Evolutionary conservation across 2,888 invertebrate genomes (phyloP).

Genomic region (Tachina lurida): DNA sequence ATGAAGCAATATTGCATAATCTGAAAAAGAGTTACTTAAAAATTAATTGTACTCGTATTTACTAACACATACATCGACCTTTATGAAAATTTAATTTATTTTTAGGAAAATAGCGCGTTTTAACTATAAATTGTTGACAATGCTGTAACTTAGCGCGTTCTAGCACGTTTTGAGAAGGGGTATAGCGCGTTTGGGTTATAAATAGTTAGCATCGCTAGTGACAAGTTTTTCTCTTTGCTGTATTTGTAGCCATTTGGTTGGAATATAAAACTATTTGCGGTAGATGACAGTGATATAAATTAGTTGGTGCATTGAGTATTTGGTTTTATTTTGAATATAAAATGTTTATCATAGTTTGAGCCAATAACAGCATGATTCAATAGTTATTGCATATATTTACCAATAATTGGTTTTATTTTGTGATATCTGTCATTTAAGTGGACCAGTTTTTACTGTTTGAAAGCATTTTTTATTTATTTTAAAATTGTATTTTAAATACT

Average conservation of each 20-base stretch:
- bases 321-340: background rate
- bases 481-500: background rate
- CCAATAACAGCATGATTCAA: background rate
- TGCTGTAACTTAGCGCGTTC: too few species aligned
- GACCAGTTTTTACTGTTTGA: background rate
- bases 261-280: conserved; percentile 11
- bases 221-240: conserved; percentile 29
- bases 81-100: too few species aligned
- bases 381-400: conserved; percentile 30
- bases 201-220: too few species aligned
- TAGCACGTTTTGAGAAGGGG: too few species aligned
- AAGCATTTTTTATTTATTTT: background rate
- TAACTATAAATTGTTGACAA: too few species aligned
- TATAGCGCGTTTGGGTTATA: too few species aligned
- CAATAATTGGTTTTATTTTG: conserved; percentile 34
- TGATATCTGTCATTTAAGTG: conserved; percentile 11
- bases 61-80: too few species aligned
- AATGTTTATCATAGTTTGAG: conserved; percentile 17
- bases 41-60: too few species aligned
- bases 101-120: too few species aligned
- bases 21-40: too few species aligned
- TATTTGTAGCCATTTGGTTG: conserved; percentile 20
- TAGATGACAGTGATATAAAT: conserved; percentile 54
- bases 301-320: conserved; percentile 39
- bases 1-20: too few species aligned